A percentile compares a stretch with the other conserved stretches of the same genome.
Evolutionary conservation across 2,797 vertebrate genomes (phyloP).

Genomic region (Thripadectes ignobilis): DNA sequence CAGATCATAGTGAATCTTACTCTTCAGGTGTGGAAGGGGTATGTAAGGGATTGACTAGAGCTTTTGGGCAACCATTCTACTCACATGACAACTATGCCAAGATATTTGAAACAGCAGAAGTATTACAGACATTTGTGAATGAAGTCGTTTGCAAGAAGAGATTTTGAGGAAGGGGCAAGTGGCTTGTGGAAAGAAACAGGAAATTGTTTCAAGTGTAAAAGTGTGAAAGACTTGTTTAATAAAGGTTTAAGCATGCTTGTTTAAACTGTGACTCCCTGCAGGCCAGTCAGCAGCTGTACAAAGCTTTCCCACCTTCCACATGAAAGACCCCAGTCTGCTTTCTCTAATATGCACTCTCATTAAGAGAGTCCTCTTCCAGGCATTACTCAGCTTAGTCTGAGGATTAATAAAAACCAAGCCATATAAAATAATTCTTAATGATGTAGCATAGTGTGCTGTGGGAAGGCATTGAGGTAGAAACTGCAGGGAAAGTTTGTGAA

Average conservation of each 20-base stretch:
- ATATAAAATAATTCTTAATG: background rate
- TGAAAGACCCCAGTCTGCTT: constrained; percentile 34
- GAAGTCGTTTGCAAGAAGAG: background rate
- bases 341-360: background rate
- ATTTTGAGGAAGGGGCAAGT: background rate
- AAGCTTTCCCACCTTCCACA: constrained; percentile 21
- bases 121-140: background rate
- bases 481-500: background rate
- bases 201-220: background rate
- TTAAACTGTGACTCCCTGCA: background rate
- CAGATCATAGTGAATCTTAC: background rate
- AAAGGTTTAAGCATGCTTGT: constrained; percentile 14
- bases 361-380: background rate
- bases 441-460: background rate
- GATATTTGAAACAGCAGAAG: background rate
- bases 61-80: background rate
- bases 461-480: background rate
- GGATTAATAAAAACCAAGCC: constrained; percentile 13
- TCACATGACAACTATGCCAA: background rate
- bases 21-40: background rate
- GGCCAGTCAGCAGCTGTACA: background rate
- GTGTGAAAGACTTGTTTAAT: background rate
- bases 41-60: background rate
- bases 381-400: background rate
- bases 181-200: background rate